Percentiles rank a stretch among this genome's conserved stretches.
These are phyloP conservation scores for Philhelius pedissequus DNA, from an alignment of 2,888 invertebrate species.

Conservation along the genomic window DNA sequence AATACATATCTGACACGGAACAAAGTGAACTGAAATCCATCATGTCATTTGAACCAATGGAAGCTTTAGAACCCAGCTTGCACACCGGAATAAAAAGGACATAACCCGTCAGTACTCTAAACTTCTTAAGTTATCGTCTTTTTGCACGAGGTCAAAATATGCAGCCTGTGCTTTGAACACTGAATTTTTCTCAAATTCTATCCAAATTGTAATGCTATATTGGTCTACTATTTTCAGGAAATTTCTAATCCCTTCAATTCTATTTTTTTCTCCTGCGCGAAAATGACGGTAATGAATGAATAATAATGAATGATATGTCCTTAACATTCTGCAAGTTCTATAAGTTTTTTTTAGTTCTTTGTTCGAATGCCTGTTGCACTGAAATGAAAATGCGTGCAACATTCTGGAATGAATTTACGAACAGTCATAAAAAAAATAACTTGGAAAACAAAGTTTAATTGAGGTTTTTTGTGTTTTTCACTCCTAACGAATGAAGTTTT, in stretches of 20 bases:
- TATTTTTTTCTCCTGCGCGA: neutral
- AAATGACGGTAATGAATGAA: slow-evolving; percentile 44
- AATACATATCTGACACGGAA: no score
- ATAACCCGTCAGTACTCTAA: no score
- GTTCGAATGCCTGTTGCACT: slow-evolving; percentile 43
- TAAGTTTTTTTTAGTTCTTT: neutral
- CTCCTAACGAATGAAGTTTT: slow-evolving; percentile 11
- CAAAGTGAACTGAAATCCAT: no score
- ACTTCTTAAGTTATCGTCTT: no score
- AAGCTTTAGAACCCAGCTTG: no score
- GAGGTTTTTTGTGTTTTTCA: neutral
- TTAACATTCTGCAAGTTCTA: slow-evolving; percentile 26
- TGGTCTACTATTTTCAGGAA: neutral
- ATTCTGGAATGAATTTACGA: slow-evolving; percentile 18
- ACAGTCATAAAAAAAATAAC: neutral
- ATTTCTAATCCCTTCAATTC: neutral
- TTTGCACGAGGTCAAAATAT: no score
- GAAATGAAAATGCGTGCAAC: slow-evolving; percentile 43
- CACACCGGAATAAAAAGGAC: no score
- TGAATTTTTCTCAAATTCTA: no score
- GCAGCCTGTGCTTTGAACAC: no score
- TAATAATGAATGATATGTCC: slow-evolving; percentile 43
- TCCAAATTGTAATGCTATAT: no score
- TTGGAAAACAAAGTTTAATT: slow-evolving; percentile 16
- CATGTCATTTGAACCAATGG: no score